Conservation (phyloP, 1,140 invertebrate species). For the Drosophila mojavensis region DNA sequence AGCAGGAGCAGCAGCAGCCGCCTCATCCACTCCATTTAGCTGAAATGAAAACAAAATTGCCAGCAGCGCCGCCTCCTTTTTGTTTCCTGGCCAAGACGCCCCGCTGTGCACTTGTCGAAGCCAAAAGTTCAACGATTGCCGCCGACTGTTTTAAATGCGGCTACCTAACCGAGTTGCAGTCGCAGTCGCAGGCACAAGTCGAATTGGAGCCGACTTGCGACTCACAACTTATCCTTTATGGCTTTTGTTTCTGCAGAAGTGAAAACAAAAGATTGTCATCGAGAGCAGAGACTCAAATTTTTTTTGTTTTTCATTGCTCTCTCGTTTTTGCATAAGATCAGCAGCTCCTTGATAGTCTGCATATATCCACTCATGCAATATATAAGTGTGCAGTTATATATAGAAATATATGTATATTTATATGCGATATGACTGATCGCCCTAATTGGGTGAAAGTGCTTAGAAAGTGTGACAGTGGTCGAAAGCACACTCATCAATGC, state of each 20-base stretch:
- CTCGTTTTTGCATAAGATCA: conserved; percentile 38
- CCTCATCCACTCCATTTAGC: conserved; percentile 55
- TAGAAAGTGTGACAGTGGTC: conserved; percentile 73
- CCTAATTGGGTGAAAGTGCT: conserved; percentile 79
- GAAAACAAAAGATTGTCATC: conserved; percentile 83
- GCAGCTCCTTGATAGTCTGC: conserved; percentile 31
- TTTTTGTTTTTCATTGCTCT: conserved; percentile 11
- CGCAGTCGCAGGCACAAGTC: conserved; percentile 11
- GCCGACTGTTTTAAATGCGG: conserved; percentile 55
- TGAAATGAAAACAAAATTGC: conserved; percentile 74
- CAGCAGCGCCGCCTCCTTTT: conserved; percentile 38
- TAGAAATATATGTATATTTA: conserved; percentile 19
- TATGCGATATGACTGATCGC: conserved; percentile 43
- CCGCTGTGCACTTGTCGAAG: conserved; percentile 82
- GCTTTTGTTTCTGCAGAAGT: conserved; percentile 81
- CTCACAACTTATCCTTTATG: conserved; percentile 79
- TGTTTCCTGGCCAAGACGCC: conserved; percentile 51
- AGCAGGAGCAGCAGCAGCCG: not conserved
- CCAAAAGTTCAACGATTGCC: conserved; percentile 75
- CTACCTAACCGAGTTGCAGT: conserved; percentile 57
- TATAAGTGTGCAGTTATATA: not conserved
- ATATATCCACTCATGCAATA: not conserved
- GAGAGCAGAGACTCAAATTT: conserved; percentile 6
- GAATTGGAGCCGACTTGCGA: conserved; percentile 5
- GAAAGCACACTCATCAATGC: conserved; percentile 46